Percentiles rank a stretch among this genome's conserved stretches.
These are phyloP conservation scores for Ictidomys tridecemlineatus DNA, from an alignment of 2,113 vertebrate genomes.

Conservation along the genomic window DNA sequence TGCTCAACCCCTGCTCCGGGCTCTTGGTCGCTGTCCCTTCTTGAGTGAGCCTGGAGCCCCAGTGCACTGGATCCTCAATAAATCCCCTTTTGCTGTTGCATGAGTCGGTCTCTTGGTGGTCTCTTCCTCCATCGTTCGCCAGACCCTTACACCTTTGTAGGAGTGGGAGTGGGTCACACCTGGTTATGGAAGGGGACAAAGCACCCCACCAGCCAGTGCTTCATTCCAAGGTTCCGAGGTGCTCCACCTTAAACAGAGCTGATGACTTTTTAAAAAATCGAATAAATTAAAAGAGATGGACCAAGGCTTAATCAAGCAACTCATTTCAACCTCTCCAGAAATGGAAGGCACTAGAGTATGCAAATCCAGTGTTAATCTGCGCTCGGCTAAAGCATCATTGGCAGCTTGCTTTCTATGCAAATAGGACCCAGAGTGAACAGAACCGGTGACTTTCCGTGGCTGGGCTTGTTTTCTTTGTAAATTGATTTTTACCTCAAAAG, in stretches of 20 bases:
- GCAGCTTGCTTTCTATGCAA: background rate
- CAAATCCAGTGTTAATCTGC: background rate
- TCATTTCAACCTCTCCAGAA: background rate
- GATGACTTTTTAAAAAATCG: background rate
- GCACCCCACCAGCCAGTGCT: accelerated
- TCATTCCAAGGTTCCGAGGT: background rate
- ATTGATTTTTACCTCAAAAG: conserved; percentile 55
- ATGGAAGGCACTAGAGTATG: background rate
- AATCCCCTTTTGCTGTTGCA: too few species aligned
- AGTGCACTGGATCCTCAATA: too few species aligned
- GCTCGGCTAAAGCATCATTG: background rate
- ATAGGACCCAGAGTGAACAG: accelerated
- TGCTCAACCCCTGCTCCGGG: too few species aligned
- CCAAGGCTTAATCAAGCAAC: conserved; percentile 43
- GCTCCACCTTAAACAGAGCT: background rate
- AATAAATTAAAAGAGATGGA: conserved; percentile 16
- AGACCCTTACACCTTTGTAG: too few species aligned
- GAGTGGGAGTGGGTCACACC: background rate
- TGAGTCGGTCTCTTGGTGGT: too few species aligned
- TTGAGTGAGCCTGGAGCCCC: too few species aligned
- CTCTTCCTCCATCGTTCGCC: too few species aligned
- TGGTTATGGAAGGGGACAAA: accelerated
- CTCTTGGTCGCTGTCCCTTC: too few species aligned
- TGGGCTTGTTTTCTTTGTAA: background rate
- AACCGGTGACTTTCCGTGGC: background rate